These are phyloP conservation scores for Stenopsyche tienmushanensis DNA, from an alignment of 1,140 invertebrate species.

Conservation along the genomic window DNA sequence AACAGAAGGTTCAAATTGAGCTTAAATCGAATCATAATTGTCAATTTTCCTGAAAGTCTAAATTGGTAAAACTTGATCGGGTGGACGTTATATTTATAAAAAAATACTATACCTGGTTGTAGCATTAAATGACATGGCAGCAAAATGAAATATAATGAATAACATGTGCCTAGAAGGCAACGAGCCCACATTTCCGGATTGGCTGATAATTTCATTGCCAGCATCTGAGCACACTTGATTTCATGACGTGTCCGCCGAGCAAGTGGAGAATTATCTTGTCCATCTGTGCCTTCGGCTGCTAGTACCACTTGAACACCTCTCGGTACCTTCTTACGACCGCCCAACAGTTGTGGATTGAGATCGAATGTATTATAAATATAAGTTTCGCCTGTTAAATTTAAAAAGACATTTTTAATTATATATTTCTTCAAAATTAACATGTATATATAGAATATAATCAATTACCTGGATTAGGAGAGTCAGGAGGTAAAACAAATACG, in stretches of 20 bases:
- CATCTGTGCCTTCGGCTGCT: constrained; percentile 13
- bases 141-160: constrained; percentile 97
- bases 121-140: constrained; percentile 68
- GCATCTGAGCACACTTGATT: constrained; percentile 86
- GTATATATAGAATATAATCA: constrained; percentile 1
- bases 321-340: constrained; percentile 1
- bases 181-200: constrained; percentile 88
- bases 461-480: constrained; percentile 59
- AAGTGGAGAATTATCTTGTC: constrained; percentile 80
- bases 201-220: constrained; percentile 75
- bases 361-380: constrained; percentile 59
- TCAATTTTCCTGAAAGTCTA: neutral
- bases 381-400: constrained; percentile 47
- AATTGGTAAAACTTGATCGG: neutral
- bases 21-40: no score
- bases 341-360: constrained; percentile 54
- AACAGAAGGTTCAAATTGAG: no score
- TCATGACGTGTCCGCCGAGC: constrained; percentile 92
- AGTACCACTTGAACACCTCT: constrained; percentile 25
- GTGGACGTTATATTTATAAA: neutral
- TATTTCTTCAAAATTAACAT: neutral
- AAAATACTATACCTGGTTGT: constrained; percentile 41
- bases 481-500: constrained; percentile 94
- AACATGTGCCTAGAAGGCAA: constrained; percentile 83
- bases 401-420: constrained; percentile 8